These are phyloP conservation scores for Vanessa cardui DNA, from an alignment of 2,888 invertebrate species.

Conservation along the genomic window DNA sequence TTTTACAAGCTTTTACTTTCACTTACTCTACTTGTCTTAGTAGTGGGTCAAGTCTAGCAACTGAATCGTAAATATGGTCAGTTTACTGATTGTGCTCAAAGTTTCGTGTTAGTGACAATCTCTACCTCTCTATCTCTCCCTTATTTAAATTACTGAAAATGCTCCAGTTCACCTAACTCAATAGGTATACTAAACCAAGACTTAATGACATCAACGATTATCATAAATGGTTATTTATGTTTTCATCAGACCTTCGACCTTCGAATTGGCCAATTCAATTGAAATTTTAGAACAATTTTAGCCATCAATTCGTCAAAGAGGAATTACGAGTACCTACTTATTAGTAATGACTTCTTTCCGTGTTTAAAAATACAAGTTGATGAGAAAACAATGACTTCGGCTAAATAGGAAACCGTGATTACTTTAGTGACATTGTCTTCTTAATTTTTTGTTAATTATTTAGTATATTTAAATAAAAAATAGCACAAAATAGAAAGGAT, in stretches of 20 bases:
- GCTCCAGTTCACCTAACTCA: too few species aligned
- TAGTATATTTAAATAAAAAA: too few species aligned
- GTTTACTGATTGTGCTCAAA: too few species aligned
- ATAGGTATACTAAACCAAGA: not conserved
- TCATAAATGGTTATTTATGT: not conserved
- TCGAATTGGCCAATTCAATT: not conserved
- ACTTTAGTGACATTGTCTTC: not conserved
- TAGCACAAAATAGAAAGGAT: too few species aligned
- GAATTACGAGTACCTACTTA: not conserved
- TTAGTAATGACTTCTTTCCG: slow-evolving; percentile 18
- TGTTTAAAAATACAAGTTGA: slow-evolving; percentile 17
- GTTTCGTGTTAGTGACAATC: too few species aligned
- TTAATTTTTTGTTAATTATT: too few species aligned
- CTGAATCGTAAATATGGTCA: too few species aligned
- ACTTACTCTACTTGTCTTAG: too few species aligned
- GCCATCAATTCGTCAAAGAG: slow-evolving; percentile 9
- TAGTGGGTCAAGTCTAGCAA: too few species aligned
- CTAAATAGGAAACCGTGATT: not conserved
- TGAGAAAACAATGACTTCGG: slow-evolving; percentile 15
- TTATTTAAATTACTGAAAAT: too few species aligned
- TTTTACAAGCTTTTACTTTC: too few species aligned
- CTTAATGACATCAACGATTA: not conserved
- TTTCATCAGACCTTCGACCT: not conserved
- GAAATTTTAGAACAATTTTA: slow-evolving; percentile 9
- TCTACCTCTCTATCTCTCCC: too few species aligned